Evolutionary conservation across 2,888 invertebrate species (phyloP), one percentile per base, ranked within the genome.

Genomic region (Cremastobaeus sp.): DNA sequence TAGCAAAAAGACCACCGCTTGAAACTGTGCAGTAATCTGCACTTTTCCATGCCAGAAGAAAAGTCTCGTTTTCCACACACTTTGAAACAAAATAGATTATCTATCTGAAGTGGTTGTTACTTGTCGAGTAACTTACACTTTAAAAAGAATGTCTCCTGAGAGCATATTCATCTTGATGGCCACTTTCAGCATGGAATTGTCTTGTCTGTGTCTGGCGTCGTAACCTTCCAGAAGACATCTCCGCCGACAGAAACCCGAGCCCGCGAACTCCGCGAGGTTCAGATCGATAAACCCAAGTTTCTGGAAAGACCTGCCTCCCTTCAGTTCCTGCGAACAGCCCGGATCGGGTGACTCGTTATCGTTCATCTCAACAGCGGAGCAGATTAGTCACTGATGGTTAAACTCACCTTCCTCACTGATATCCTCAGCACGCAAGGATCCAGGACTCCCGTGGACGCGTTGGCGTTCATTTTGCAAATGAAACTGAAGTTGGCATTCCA

Each of bases 221-320:
- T 99, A 99, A 12, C 98, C 99, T 89, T 98, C 98, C 74, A 99
- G 91, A 76, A 99, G 91, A 88, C 95, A 98, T 82, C 96, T 93
- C 77, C 96, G 92, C 81, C 93, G 92, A 68, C 94, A 93, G 83
- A 93, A 91, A 34, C 98, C 98, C 34, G 96, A 94, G 76, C 97
- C 98, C 60, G 99, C 98, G 89, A 95, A 95, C 90, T 98, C 97
- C 68, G 98, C 96, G 86, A 99, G 92, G 90, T 99, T 98, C 84
- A 99, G 91, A 90, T 98, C 98, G 82, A 96, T 97, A 91, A 97
- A 99, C 80, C 99, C 99, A 83, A 99, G 92, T 91, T 99, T 99
- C 89, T 95, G 95, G 89, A 93, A 96, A 77, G 96, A 94, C 77
- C 95, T 91, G 52, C 97, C 96, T 78, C 92, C 93, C 86, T 92